phyloP scores from a whole-genome alignment of 1,140 invertebrate genomes.

The Harpegnathos saltator region DNA sequence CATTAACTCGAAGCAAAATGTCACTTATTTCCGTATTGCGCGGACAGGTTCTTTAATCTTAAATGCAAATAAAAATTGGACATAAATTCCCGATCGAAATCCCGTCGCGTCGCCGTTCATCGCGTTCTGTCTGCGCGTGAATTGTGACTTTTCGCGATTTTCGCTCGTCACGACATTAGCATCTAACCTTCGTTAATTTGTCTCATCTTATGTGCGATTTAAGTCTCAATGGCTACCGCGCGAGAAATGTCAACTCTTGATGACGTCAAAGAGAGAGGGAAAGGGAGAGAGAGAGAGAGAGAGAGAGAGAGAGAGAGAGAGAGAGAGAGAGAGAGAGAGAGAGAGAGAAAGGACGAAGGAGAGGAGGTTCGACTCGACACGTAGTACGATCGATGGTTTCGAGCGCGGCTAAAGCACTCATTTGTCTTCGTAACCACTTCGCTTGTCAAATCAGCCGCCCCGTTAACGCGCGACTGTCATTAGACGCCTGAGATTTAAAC shows the following conservation, averaged over 20 bases:
- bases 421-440: conserved; percentile 79
- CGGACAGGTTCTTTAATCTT: neutral
- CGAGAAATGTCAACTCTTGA: conserved; percentile 65
- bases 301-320: conserved; percentile 68
- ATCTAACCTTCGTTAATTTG: conserved; percentile 54
- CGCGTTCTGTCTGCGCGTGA: too few relatives aligned
- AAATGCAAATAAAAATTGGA: neutral
- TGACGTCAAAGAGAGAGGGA: conserved; percentile 65
- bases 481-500: conserved; percentile 69
- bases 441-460: conserved; percentile 75
- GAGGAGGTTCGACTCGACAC: conserved; percentile 59
- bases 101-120: too few relatives aligned
- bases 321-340: conserved; percentile 60
- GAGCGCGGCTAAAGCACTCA: conserved; percentile 69
- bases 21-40: conserved; percentile 6
- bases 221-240: conserved; percentile 62
- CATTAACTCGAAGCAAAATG: neutral
- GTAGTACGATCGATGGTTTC: conserved; percentile 68
- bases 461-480: conserved; percentile 65
- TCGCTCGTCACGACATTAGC: conserved; percentile 61
- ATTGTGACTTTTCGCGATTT: too few relatives aligned
- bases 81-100: neutral
- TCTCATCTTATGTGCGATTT: conserved; percentile 65
- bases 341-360: conserved; percentile 64
- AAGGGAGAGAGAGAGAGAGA: conserved; percentile 59